Evolutionary conservation across 2,888 invertebrate genomes (phyloP).

Genomic region (Scaptomyza tumidula): DNA sequence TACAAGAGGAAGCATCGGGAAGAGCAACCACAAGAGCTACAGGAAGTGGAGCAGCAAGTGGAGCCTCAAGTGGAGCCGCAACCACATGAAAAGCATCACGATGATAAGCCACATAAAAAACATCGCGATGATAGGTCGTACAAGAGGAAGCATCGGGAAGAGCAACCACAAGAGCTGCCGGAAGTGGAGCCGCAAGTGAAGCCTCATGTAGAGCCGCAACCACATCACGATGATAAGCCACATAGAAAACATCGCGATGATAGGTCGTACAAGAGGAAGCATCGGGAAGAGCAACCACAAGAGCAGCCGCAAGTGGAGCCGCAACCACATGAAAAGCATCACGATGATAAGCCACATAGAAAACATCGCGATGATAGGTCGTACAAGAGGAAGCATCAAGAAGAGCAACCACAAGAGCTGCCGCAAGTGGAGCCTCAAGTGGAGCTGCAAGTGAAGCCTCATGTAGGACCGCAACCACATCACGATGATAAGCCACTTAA

Average conservation of each 20-base stretch:
- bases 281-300: background rate
- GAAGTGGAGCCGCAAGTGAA: too few relatives aligned
- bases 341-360: background rate
- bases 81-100: background rate
- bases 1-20: too few relatives aligned
- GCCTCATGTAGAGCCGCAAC: too few relatives aligned
- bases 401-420: background rate
- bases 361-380: slow-evolving; percentile 1
- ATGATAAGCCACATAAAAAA: background rate
- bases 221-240: too few relatives aligned
- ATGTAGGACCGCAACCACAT: too few relatives aligned
- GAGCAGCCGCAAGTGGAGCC: too few relatives aligned
- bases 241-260: background rate
- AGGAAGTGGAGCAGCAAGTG: too few relatives aligned
- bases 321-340: background rate
- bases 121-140: background rate
- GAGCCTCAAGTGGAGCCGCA: too few relatives aligned
- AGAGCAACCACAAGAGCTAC: too few relatives aligned
- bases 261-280: background rate
- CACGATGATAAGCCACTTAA: too few relatives aligned
- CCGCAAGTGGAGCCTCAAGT: too few relatives aligned
- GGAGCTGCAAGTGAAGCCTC: background rate
- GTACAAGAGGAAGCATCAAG: background rate
- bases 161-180: background rate
- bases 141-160: background rate